Percentiles rank a stretch among this genome's conserved stretches.
Evolutionary conservation across 2,797 vertebrate species (phyloP).

Genomic region (Peromyscus aztecus): DNA sequence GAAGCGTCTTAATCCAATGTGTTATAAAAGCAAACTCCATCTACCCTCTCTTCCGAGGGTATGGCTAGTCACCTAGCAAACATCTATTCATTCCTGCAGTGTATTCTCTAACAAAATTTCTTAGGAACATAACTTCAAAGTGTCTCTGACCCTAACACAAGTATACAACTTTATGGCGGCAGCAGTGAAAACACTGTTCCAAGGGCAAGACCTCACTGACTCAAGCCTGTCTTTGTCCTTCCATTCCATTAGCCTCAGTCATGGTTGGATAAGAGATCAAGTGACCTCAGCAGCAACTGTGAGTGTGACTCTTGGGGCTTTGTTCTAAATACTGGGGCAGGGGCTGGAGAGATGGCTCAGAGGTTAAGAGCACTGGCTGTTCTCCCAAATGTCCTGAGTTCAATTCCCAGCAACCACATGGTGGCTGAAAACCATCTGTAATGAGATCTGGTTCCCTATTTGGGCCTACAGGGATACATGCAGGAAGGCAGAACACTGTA

Average conservation of each 20-base stretch:
- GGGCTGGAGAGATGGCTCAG: too few species aligned
- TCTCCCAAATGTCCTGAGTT: too few species aligned
- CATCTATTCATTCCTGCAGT: not conserved
- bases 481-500: too few species aligned
- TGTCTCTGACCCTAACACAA: not conserved
- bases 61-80: not conserved
- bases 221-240: not conserved
- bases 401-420: too few species aligned
- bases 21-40: slow-evolving; percentile 26
- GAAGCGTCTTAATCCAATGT: not conserved
- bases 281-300: not conserved
- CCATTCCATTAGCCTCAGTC: not conserved
- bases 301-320: not conserved
- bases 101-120: not conserved
- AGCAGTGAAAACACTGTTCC: not conserved
- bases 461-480: too few species aligned
- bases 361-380: too few species aligned
- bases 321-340: not conserved
- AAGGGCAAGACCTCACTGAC: not conserved
- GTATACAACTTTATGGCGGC: not conserved
- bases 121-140: not conserved
- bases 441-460: too few species aligned
- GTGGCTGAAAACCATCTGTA: too few species aligned
- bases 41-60: not conserved
- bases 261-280: not conserved